Evolutionary conservation across 2,888 invertebrate species (phyloP).

Genomic region (Meganola albula): DNA sequence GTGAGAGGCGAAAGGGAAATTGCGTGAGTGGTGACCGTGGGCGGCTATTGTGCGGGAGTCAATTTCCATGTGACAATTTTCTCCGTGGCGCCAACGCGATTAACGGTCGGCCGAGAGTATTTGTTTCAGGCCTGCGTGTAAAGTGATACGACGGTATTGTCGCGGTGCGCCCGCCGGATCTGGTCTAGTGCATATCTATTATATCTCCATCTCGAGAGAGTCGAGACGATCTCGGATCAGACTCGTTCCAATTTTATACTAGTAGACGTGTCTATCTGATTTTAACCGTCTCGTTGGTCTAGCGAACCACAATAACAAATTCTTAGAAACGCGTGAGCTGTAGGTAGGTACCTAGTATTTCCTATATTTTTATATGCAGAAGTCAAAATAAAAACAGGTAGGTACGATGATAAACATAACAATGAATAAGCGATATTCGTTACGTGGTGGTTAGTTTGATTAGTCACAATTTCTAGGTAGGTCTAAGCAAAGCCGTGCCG

Average conservation of each 20-base stretch:
- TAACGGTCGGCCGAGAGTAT: slow-evolving; percentile 61
- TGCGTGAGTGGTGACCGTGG: slow-evolving; percentile 15
- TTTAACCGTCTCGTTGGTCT: background rate
- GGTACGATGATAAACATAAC: slow-evolving; percentile 24
- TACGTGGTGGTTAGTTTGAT: slow-evolving; percentile 35
- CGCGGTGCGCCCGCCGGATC: slow-evolving; percentile 55
- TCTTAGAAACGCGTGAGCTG: no score
- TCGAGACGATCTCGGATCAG: slow-evolving; percentile 56
- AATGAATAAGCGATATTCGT: slow-evolving; percentile 17
- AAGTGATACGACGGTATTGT: slow-evolving; percentile 68
- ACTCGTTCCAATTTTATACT: slow-evolving; percentile 62
- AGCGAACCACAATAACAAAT: no score
- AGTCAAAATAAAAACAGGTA: no score
- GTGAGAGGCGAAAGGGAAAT: slow-evolving; percentile 15
- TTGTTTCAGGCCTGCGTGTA: slow-evolving; percentile 67
- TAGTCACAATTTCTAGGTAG: slow-evolving; percentile 55
- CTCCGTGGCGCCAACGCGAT: slow-evolving; percentile 65
- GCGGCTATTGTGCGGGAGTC: slow-evolving; percentile 35
- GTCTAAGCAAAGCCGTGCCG: slow-evolving; percentile 34
- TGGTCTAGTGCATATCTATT: slow-evolving; percentile 73
- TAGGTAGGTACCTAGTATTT: no score
- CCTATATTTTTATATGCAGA: no score
- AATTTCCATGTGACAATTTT: slow-evolving; percentile 62
- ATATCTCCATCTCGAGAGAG: slow-evolving; percentile 59
- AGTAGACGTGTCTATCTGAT: no score